A percentile compares a stretch with the other conserved stretches of the same genome.
phyloP scores from a whole-genome alignment of 2,888 invertebrate species.

The Lucinisca nassula region DNA sequence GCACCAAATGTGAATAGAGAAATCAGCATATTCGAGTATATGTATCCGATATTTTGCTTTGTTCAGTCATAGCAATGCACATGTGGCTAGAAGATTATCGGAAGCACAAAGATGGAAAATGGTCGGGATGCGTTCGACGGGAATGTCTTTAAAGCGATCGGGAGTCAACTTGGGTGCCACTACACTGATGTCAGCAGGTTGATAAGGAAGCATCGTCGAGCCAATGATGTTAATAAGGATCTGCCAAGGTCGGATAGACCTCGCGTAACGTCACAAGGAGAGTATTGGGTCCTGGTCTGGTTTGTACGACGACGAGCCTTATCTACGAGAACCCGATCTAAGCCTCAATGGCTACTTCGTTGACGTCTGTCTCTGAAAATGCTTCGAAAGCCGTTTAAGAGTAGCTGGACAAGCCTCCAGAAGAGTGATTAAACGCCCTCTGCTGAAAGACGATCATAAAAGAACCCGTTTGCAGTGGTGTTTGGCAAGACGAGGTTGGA shows the following conservation, averaged over 20 bases:
- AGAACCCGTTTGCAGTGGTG: slow-evolving; percentile 16
- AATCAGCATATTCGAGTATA: too few species aligned
- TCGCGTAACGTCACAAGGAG: not conserved
- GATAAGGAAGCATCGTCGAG: not conserved
- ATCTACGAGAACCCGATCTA: not conserved
- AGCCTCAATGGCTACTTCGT: not conserved
- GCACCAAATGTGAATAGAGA: too few species aligned
- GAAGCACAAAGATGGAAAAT: not conserved
- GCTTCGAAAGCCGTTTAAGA: not conserved
- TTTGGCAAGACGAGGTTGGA: slow-evolving; percentile 18
- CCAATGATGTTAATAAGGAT: not conserved
- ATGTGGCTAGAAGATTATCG: not conserved
- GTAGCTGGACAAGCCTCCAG: not conserved
- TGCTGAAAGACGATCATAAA: slow-evolving; percentile 2
- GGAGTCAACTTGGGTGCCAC: not conserved
- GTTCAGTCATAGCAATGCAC: not conserved
- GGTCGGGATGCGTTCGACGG: not conserved
- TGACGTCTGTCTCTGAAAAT: not conserved
- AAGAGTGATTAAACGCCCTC: slow-evolving; percentile 23
- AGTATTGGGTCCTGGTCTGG: not conserved
- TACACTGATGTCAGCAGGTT: not conserved
- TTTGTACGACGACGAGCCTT: not conserved
- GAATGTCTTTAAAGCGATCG: not conserved
- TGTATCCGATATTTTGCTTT: too few species aligned
- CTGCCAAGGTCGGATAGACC: not conserved